phyloP scores from a whole-genome alignment of 2,113 vertebrate species.

The Chionis minor region DNA sequence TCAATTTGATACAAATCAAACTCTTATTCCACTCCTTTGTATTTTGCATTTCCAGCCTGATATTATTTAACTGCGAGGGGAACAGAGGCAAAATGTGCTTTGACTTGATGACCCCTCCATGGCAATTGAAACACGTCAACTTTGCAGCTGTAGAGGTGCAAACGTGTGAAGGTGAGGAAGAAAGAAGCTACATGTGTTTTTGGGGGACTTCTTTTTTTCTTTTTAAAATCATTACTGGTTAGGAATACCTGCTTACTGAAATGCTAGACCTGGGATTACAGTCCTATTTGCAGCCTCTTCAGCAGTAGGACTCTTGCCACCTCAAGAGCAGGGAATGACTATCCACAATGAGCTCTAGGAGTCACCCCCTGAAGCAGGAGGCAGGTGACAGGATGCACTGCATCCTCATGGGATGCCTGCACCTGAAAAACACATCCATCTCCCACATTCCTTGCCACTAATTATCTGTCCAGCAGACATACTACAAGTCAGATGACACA shows the following conservation, averaged over 20 bases:
- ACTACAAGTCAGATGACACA: rapidly evolving
- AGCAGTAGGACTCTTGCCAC: not conserved
- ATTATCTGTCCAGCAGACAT: not conserved
- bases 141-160: not conserved
- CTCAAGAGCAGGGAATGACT: not conserved
- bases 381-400: not conserved
- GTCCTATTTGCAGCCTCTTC: not conserved
- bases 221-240: not conserved
- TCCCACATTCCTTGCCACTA: rapidly evolving
- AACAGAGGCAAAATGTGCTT: not conserved
- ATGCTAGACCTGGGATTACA: not conserved
- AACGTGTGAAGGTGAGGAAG: not conserved
- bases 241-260: not conserved
- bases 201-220: rapidly evolving
- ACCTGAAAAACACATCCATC: not conserved
- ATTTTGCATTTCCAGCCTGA: not conserved
- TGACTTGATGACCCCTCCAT: not conserved
- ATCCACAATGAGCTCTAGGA: rapidly evolving
- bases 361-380: not conserved
- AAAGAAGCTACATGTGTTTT: not conserved
- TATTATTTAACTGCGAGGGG: not conserved
- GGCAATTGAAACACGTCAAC: not conserved
- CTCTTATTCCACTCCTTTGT: rapidly evolving
- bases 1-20: not conserved
- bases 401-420: not conserved